Evolutionary conservation across 2,797 vertebrate species (phyloP).

Genomic region (Oophaga sylvatica): DNA sequence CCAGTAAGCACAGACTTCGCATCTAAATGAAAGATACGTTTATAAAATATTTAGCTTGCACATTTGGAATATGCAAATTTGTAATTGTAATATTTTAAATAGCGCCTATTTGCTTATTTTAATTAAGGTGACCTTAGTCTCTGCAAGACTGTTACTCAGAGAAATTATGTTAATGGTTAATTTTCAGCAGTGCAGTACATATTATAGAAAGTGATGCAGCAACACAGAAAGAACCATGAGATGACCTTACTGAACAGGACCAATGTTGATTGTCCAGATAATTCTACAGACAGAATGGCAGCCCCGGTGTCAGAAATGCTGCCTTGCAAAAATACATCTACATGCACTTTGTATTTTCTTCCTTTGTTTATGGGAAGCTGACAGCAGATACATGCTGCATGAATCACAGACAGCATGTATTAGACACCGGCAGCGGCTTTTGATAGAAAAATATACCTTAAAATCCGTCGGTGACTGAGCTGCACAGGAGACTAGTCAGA

Average conservation of each 20-base stretch:
- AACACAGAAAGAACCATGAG: not conserved
- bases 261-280: not conserved
- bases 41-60: not conserved
- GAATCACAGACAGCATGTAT: no score
- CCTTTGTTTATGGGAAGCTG: no score
- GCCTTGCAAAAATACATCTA: no score
- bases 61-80: not conserved
- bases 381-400: no score
- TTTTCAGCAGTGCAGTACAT: not conserved
- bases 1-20: not conserved
- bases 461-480: no score
- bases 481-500: no score
- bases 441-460: no score
- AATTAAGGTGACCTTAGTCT: conserved; percentile 32
- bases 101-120: not conserved
- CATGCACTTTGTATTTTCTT: no score
- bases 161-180: conserved; percentile 3
- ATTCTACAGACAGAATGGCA: not conserved
- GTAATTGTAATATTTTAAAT: not conserved
- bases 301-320: no score
- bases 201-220: not conserved
- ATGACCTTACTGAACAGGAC: not conserved
- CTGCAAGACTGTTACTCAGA: not conserved
- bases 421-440: no score
- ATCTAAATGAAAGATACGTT: not conserved